Percentiles rank a stretch among this genome's conserved stretches.
Evolutionary conservation across 2,113 vertebrate species (phyloP).

Genomic region (Bambusicola thoracicus): DNA sequence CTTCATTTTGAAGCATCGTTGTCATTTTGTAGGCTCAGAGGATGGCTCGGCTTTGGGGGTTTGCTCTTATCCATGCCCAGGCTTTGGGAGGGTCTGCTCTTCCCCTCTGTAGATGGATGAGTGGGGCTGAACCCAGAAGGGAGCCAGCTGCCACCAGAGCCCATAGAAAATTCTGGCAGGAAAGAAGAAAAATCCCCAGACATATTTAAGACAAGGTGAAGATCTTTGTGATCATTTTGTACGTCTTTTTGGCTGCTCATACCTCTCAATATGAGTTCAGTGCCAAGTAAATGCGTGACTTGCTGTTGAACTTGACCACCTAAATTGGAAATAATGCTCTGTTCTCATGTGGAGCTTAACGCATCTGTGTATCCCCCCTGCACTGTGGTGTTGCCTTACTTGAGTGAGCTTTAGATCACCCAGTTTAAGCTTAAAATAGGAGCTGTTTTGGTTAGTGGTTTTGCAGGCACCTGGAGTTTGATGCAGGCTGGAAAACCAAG

Average conservation of each 20-base stretch:
- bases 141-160: neutral
- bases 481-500: neutral
- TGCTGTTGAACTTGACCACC: neutral
- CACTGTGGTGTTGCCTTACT: neutral
- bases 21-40: neutral
- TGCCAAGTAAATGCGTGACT: neutral
- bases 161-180: constrained; percentile 3
- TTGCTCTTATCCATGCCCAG: neutral
- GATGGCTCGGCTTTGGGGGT: neutral
- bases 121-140: neutral
- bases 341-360: neutral
- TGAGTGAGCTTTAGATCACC: neutral
- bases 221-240: neutral
- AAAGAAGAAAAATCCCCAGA: neutral
- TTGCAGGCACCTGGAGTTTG: constrained; percentile 3
- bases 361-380: neutral
- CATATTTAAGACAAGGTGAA: neutral
- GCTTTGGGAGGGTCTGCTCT: neutral
- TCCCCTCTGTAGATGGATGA: neutral
- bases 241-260: neutral
- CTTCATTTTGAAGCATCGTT: neutral
- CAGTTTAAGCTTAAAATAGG: neutral
- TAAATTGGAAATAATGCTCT: neutral
- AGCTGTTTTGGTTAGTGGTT: neutral
- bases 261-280: neutral